A percentile compares a stretch with the other conserved stretches of the same genome.
Evolutionary conservation across 2,113 vertebrate genomes (phyloP).

Genomic region (Speoplatyrhinus poulsoni): DNA sequence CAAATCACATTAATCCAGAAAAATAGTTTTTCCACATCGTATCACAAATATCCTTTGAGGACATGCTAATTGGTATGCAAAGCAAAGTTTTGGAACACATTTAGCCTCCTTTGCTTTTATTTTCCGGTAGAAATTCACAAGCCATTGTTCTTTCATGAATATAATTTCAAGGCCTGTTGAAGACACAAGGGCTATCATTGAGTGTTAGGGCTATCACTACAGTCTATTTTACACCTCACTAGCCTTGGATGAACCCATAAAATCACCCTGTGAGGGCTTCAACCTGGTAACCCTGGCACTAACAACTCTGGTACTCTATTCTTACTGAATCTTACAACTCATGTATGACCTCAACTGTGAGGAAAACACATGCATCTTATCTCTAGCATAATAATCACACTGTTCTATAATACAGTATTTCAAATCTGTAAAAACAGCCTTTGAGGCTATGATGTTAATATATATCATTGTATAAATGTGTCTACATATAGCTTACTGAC

Average conservation of each 20-base stretch:
- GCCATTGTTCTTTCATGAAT: conserved; percentile 52
- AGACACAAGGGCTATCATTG: conserved; percentile 55
- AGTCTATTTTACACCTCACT: conserved; percentile 78
- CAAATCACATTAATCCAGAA: not conserved
- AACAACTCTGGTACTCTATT: conserved; percentile 38
- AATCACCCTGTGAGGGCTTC: conserved; percentile 46
- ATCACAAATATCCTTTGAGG: conserved; percentile 13
- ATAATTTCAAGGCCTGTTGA: conserved; percentile 57
- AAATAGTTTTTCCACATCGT: conserved; percentile 10
- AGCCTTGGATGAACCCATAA: conserved; percentile 70
- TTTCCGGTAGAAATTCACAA: conserved; percentile 32
- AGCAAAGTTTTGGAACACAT: conserved; percentile 16
- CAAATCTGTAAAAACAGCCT: too few relatives aligned
- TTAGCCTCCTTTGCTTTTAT: conserved; percentile 15
- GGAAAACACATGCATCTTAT: conserved; percentile 41
- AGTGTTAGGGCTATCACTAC: conserved; percentile 58
- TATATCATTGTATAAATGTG: too few relatives aligned
- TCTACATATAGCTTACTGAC: too few relatives aligned
- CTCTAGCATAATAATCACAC: not conserved
- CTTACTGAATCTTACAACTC: conserved; percentile 65
- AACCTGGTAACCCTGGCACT: conserved; percentile 56
- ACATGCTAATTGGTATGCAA: conserved; percentile 33
- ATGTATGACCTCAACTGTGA: conserved; percentile 62
- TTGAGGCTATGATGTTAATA: too few relatives aligned
- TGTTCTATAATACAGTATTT: not conserved